A percentile compares a stretch with the other conserved stretches of the same genome.
Evolutionary conservation across 2,113 vertebrate species (phyloP).

Genomic region (Euleptes europaea): DNA sequence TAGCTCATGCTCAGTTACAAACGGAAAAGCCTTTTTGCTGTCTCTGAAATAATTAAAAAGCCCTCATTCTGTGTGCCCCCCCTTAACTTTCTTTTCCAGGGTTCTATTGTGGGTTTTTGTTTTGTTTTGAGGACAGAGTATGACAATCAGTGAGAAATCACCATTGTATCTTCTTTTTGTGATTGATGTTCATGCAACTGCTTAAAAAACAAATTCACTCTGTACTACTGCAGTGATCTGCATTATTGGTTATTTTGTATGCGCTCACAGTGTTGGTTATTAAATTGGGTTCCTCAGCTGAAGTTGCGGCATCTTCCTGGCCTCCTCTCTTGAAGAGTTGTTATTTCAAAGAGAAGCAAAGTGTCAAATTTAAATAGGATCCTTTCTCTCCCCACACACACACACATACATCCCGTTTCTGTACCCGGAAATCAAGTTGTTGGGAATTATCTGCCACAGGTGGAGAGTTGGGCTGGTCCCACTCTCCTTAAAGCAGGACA

Average conservation of each 20-base stretch:
- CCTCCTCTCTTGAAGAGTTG: background rate
- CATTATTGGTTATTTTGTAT: conserved; percentile 57
- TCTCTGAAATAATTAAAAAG: background rate
- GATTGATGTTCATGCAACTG: background rate
- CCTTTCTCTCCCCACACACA: too few species aligned
- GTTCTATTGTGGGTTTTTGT: conserved; percentile 16
- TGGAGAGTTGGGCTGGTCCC: background rate
- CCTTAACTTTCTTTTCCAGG: background rate
- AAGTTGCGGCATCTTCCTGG: conserved; percentile 1
- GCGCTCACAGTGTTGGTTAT: conserved; percentile 55
- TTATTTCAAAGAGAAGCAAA: background rate
- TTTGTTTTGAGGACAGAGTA: conserved; percentile 27
- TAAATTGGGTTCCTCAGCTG: conserved; percentile 63
- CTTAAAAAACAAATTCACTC: background rate
- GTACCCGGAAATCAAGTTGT: background rate
- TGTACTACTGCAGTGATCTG: conserved; percentile 30
- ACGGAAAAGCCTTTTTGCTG: background rate
- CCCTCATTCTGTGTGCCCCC: background rate
- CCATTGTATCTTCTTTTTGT: background rate
- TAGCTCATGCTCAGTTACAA: background rate
- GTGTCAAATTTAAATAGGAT: background rate
- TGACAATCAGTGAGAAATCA: conserved; percentile 46
- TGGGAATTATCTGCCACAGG: too few species aligned
- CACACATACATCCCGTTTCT: background rate
- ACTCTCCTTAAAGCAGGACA: too few species aligned